Base-by-base conservation (phyloP, 2,113 vertebrate species). In the Prionailurus viverrinus region DNA sequence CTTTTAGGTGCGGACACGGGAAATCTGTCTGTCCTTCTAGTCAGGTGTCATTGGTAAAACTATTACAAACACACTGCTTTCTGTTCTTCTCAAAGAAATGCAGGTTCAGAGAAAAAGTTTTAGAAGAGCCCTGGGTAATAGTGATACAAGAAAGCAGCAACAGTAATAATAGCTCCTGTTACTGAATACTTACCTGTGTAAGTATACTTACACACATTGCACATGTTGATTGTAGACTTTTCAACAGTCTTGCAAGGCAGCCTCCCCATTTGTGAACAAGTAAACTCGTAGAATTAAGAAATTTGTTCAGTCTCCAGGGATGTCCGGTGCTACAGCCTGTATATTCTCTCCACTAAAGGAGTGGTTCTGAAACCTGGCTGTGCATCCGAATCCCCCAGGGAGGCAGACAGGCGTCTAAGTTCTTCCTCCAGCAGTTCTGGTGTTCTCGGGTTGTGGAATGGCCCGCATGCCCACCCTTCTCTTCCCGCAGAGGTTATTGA, bases 81-180 rank as follows among this genome's bases (percentile, higher is more conserved):
- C 83, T 12, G 23, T n/a, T 51, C 71, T 91, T 41, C 9, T 93
- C 78, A 39, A 41, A 91, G 86, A 81, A 61, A 18, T 55, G 65
- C 12, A 81, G 58, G 13, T 91, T 91, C 93, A 83, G 25, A 53
- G 45, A 51, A 41, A 51, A 39, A 25, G 31, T 65, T 83, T 69
- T 63, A 33, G 33, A 19, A 19, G 45, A 82, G 48, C 33, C 36
- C 33, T 48, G 66, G 78, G 25, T 51, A 69, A 51, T n/a, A 48
- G 74, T 48, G 55, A 14, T 21, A 1, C 16, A 10, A 36, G 71
- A 81, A 65, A 82, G 10, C 45, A 21, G 0, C n/a, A 16, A 3
- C 45, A 21, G 7, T 16, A 74, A 5, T 39, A 25, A 25, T 11
- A 48, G 53, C 45, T n/a, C 10, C 6, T 23, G 31, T n/a, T 61